These are phyloP conservation scores for Protobothrops mucrosquamatus DNA, from an alignment of 2,113 vertebrate species.

Conservation along the genomic window DNA sequence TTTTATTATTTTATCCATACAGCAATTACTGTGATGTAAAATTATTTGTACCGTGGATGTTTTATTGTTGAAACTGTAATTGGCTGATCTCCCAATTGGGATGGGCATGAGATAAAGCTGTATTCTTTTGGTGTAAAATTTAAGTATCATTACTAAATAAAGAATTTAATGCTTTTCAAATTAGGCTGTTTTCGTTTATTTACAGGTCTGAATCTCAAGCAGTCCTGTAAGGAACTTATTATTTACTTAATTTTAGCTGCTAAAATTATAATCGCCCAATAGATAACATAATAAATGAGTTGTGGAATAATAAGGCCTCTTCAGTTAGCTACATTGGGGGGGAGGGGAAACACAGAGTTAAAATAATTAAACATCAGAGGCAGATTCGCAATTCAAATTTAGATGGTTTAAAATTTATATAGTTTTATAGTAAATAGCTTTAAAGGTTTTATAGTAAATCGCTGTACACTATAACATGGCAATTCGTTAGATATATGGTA, in stretches of 20 bases:
- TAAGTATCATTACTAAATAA: too few relatives aligned
- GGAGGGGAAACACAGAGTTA: background rate
- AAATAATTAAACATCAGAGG: background rate
- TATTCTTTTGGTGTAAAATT: too few relatives aligned
- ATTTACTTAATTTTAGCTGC: background rate
- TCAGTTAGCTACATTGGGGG: background rate
- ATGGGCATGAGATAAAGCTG: too few relatives aligned
- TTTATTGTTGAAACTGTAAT: too few relatives aligned
- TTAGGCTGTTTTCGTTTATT: too few relatives aligned
- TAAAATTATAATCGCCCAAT: background rate
- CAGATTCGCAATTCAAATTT: background rate
- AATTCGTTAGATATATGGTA: background rate
- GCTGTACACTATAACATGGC: background rate
- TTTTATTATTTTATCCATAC: too few relatives aligned
- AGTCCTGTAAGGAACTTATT: background rate
- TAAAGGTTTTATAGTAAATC: background rate
- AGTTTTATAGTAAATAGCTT: background rate
- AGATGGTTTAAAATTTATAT: background rate
- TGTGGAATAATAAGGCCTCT: background rate
- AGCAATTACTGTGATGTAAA: too few relatives aligned
- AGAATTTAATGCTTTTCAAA: too few relatives aligned
- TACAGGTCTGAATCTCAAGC: background rate
- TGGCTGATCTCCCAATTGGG: too few relatives aligned
- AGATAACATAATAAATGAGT: background rate
- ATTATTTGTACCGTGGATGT: too few relatives aligned